phyloP scores from a whole-genome alignment of 2,888 invertebrate genomes.

The Apoda limacodes region DNA sequence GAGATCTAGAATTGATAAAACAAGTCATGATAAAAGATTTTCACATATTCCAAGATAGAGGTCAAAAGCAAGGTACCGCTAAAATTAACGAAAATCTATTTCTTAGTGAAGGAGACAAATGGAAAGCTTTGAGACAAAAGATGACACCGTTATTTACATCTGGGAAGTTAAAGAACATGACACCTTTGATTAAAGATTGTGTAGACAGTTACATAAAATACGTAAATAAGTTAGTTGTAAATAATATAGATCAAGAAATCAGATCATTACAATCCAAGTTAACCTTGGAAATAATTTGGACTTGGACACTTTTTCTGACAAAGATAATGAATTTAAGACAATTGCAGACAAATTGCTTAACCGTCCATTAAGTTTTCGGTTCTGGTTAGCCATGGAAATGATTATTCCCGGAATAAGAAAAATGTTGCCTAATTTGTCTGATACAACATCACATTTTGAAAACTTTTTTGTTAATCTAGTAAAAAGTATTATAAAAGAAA shows the following conservation, averaged over 20 bases:
- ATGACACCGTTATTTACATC: slow-evolving; percentile 31
- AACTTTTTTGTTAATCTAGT: slow-evolving; percentile 23
- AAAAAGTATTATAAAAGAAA: slow-evolving; percentile 22
- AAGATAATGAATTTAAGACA: slow-evolving; percentile 25
- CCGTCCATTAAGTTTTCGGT: slow-evolving; percentile 10
- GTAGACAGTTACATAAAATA: slow-evolving; percentile 12
- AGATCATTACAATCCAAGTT: slow-evolving; percentile 30
- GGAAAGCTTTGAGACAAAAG: slow-evolving; percentile 31
- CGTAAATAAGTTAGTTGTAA: slow-evolving; percentile 3
- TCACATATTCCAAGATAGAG: slow-evolving; percentile 24
- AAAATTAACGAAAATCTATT: slow-evolving; percentile 28
- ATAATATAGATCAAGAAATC: slow-evolving; percentile 18
- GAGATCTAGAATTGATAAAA: slow-evolving; percentile 29
- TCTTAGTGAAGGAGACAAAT: slow-evolving; percentile 28
- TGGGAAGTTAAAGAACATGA: slow-evolving; percentile 28
- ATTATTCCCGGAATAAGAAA: slow-evolving; percentile 21
- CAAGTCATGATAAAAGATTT: slow-evolving; percentile 27
- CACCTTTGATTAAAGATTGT: slow-evolving; percentile 24
- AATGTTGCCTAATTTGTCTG: slow-evolving; percentile 22
- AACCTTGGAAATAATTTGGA: slow-evolving; percentile 33
- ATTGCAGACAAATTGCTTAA: slow-evolving; percentile 23
- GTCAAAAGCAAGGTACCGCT: slow-evolving; percentile 23
- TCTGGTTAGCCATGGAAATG: slow-evolving; percentile 13
- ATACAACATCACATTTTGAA: slow-evolving; percentile 21
- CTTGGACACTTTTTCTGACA: slow-evolving; percentile 25